Evolutionary conservation across 2,797 vertebrate genomes (phyloP), one percentile per base, ranked within the genome.

Genomic region (Cyclopterus lumpus): DNA sequence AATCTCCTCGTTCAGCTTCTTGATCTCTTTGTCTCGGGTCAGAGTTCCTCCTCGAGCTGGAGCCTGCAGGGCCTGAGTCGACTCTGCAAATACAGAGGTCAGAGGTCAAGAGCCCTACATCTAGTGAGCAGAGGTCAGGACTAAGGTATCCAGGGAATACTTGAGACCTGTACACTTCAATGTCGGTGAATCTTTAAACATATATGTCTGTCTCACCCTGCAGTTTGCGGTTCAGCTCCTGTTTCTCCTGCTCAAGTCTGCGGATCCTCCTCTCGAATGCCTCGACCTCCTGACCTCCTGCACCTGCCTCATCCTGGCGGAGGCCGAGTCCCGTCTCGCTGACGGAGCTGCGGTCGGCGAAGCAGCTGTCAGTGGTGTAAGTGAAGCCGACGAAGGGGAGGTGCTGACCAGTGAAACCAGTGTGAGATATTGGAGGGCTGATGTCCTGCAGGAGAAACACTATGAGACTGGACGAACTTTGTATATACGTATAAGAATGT

Each of bases 341-440:
- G 49, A 92, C 49, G 14, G 76, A 71, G 57, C 92, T 68, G 3
- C 75, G 38, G 85, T 95, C 94, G 0, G 94, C 93, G 80, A 92
- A 96, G 60, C 94, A 97, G 96, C 97, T 98, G 65, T 96, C 95
- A 0, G 97, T 99, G 73, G 98, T 99, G 91, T 96, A 99, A 0
- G 98, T 99, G 89, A 99, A 99, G 63, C 98, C 98, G 5, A 99
- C 96, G 0, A 99, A 99, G 0, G 98, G 98, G 62, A 99, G 93
- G 86, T 99, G 98, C 79, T 99, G 93, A 30, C 98, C 98, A 16
- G 96, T 97, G 86, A 99, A 99, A 73, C 97, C 97, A 0, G 96
- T 94, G 78, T 99, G 97, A 72, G 96, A 96, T 73, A 95, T 92
- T 0, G 96, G 96, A 34, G 97, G 97, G 24, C 94, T 86, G 54